Percentiles rank a stretch among this genome's conserved stretches.
Evolutionary conservation across 2,797 vertebrate genomes (phyloP).

Genomic region (Arrhamphus sclerolepis): DNA sequence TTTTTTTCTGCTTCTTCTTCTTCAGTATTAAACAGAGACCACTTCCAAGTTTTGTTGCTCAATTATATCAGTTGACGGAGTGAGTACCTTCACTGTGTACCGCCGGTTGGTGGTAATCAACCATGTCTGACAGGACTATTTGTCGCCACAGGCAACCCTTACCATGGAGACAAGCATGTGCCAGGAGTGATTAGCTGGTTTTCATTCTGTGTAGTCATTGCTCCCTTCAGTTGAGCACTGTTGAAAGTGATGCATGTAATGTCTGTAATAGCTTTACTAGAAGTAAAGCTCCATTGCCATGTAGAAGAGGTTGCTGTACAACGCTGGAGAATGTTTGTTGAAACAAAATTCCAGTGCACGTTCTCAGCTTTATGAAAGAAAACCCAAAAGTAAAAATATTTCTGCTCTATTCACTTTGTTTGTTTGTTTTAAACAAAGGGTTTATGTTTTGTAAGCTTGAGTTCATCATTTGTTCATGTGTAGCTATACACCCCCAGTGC

Average conservation of each 20-base stretch:
- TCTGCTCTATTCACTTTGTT: too few species aligned
- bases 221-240: conserved; percentile 10
- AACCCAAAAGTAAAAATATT: too few species aligned
- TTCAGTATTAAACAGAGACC: background rate
- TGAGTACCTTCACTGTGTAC: background rate
- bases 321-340: too few species aligned
- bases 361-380: background rate
- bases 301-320: background rate
- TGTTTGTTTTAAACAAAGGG: too few species aligned
- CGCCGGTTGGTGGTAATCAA: conserved; percentile 41
- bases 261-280: background rate
- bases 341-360: background rate
- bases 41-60: background rate
- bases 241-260: conserved; percentile 9
- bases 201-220: conserved; percentile 23
- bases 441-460: too few species aligned
- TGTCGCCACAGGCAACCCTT: conserved; percentile 63
- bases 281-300: too few species aligned
- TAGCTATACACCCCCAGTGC: conserved; percentile 4
- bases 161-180: conserved; percentile 49
- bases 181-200: conserved; percentile 37
- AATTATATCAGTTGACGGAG: conserved; percentile 20
- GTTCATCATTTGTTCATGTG: conserved; percentile 1
- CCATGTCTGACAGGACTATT: conserved; percentile 43
- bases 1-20: too few species aligned